phyloP scores from a whole-genome alignment of 2,888 invertebrate species.

The Pollenia griseotomentosa region DNA sequence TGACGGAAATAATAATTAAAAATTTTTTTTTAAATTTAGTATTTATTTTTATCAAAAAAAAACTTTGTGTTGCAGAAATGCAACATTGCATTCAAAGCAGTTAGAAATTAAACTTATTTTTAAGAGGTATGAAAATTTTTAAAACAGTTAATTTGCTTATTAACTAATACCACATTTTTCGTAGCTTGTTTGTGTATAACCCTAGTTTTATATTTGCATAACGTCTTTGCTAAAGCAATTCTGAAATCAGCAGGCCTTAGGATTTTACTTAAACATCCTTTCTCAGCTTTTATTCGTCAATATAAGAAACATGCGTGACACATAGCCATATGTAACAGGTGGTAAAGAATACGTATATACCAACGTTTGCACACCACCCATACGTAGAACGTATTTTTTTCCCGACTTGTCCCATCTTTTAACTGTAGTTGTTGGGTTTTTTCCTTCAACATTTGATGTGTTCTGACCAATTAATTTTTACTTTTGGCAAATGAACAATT shows the following conservation, averaged over 20 bases:
- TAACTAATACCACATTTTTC: no score
- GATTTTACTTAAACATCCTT: background rate
- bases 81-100: no score
- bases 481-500: slow-evolving; percentile 10
- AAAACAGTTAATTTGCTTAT: no score
- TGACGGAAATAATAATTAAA: no score
- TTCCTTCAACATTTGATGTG: no score
- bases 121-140: no score
- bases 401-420: slow-evolving; percentile 33
- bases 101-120: no score
- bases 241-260: slow-evolving; percentile 1
- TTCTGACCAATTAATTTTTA: slow-evolving; percentile 30
- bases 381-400: slow-evolving; percentile 25
- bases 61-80: no score
- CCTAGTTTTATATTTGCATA: slow-evolving; percentile 16
- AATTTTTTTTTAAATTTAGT: no score
- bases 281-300: slow-evolving; percentile 1
- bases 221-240: background rate
- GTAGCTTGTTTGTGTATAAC: no score
- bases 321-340: slow-evolving; percentile 16
- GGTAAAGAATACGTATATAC: slow-evolving; percentile 30
- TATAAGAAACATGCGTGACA: background rate
- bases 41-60: no score
- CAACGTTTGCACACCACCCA: slow-evolving; percentile 7
- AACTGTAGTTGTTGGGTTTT: slow-evolving; percentile 37